phyloP scores from a whole-genome alignment of 2,797 vertebrate species.

The Ateles fusciceps region DNA sequence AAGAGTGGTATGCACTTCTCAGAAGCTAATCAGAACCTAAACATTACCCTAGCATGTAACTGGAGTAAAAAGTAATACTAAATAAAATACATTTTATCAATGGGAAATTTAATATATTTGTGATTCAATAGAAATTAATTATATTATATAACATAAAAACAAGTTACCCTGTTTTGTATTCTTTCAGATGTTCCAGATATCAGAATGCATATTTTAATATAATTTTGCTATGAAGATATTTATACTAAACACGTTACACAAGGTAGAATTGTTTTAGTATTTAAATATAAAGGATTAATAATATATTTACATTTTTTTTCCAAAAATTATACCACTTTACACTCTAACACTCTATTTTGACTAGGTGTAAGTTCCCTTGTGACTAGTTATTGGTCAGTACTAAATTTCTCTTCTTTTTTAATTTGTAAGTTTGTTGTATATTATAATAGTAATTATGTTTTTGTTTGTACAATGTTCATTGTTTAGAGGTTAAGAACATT shows the following conservation, averaged over 20 bases:
- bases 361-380: neutral
- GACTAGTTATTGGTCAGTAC: neutral
- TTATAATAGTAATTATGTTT: neutral
- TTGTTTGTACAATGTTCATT: neutral
- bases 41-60: neutral
- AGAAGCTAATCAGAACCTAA: neutral
- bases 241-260: neutral
- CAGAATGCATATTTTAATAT: neutral
- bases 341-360: neutral
- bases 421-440: neutral
- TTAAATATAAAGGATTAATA: neutral
- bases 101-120: neutral
- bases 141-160: neutral
- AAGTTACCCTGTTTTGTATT: neutral
- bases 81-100: neutral
- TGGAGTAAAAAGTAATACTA: neutral
- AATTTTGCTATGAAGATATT: neutral
- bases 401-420: neutral
- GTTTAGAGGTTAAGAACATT: neutral
- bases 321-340: neutral
- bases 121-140: neutral
- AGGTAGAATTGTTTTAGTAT: neutral
- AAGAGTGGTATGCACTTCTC: neutral
- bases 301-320: neutral
- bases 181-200: neutral